A percentile compares a stretch with the other conserved stretches of the same genome.
phyloP scores from a whole-genome alignment of 2,113 vertebrate genomes.

The Sinocyclocheilus anophthalmus region DNA sequence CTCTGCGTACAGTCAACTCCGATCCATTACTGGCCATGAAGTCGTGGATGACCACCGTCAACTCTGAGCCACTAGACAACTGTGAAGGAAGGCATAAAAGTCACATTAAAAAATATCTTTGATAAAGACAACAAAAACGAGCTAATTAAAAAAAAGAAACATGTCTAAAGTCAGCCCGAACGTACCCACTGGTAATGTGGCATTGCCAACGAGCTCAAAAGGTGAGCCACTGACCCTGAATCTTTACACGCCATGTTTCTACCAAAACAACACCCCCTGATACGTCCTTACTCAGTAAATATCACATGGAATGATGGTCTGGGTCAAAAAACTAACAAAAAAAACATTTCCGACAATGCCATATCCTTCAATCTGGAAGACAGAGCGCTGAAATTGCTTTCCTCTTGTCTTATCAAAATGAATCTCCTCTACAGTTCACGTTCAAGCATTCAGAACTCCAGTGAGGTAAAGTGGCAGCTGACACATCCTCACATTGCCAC shows the following conservation, averaged over 20 bases:
- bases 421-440: slow-evolving; percentile 20
- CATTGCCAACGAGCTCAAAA: slow-evolving; percentile 75
- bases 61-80: slow-evolving; percentile 95
- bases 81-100: slow-evolving; percentile 60
- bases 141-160: no score
- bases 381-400: neutral
- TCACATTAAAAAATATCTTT: neutral
- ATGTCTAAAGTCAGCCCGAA: neutral
- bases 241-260: slow-evolving; percentile 63
- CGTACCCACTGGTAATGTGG: slow-evolving; percentile 80
- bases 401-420: neutral
- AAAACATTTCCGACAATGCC: neutral
- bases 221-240: slow-evolving; percentile 73
- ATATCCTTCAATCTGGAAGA: neutral
- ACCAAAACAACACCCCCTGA: neutral
- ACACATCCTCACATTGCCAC: slow-evolving; percentile 42
- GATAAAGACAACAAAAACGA: neutral
- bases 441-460: neutral
- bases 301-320: neutral
- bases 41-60: slow-evolving; percentile 97
- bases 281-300: neutral
- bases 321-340: neutral
- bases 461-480: slow-evolving; percentile 45
- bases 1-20: slow-evolving; percentile 91
- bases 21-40: slow-evolving; percentile 94